Percentiles rank a stretch among this genome's conserved stretches.
Conservation (phyloP, 2,797 vertebrate species). For the Rhabdomys pumilio region DNA sequence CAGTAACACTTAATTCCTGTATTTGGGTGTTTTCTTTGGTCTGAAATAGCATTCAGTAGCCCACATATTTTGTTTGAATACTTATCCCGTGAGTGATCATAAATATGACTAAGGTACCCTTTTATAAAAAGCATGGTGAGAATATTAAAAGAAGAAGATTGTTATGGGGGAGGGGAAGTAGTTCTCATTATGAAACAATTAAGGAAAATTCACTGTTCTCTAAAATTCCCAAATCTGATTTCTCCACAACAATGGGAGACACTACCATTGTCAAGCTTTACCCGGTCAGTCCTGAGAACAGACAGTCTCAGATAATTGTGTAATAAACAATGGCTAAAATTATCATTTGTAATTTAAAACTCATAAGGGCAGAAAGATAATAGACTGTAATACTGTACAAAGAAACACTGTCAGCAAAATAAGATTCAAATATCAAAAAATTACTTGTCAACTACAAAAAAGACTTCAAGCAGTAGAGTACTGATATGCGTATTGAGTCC, state of each 20-base stretch:
- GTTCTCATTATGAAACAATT: not conserved
- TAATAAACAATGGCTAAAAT: not conserved
- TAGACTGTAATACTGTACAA: not conserved
- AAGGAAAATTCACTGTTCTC: not conserved
- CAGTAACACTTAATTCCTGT: not conserved
- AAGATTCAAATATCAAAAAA: conserved; percentile 25
- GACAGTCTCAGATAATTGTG: conserved; percentile 31
- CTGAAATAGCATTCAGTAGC: not conserved
- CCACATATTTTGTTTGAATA: not conserved
- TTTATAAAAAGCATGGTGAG: not conserved
- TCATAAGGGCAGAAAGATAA: not conserved
- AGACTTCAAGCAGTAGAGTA: not conserved
- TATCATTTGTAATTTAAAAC: conserved; percentile 17
- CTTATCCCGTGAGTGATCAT: not conserved
- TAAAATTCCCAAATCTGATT: conserved; percentile 14
- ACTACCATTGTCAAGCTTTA: not conserved
- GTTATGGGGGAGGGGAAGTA: not conserved
- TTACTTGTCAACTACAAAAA: not conserved
- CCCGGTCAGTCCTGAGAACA: not conserved
- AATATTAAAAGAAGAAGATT: not conserved
- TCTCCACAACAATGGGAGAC: not conserved
- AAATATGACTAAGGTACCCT: not conserved
- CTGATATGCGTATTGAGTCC: not conserved
- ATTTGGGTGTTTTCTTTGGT: not conserved
- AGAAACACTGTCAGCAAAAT: not conserved